phyloP scores from a whole-genome alignment of 2,797 vertebrate species.

The Danio kyathit region DNA sequence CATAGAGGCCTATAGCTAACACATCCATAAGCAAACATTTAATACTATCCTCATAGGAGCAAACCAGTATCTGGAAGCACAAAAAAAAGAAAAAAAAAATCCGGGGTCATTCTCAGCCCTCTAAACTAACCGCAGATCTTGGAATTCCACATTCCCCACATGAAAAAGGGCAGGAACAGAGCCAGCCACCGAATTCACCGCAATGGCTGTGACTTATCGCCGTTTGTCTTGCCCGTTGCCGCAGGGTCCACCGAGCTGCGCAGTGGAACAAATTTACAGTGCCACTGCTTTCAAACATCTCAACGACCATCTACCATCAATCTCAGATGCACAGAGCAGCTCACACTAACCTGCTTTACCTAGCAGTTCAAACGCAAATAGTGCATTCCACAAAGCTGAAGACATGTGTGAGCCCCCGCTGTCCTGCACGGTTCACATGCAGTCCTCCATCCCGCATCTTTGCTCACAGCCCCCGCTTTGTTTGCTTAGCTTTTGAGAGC shows the following conservation, averaged over 20 bases:
- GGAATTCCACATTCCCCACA: slow-evolving; percentile 67
- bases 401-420: slow-evolving; percentile 65
- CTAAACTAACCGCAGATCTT: slow-evolving; percentile 67
- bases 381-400: slow-evolving; percentile 63
- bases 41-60: slow-evolving; percentile 53
- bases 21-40: slow-evolving; percentile 51
- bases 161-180: slow-evolving; percentile 66
- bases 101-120: slow-evolving; percentile 59
- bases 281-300: slow-evolving; percentile 57
- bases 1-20: slow-evolving; percentile 45
- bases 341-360: not conserved
- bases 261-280: slow-evolving; percentile 66
- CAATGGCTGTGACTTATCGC: slow-evolving; percentile 72
- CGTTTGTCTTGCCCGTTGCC: slow-evolving; percentile 67
- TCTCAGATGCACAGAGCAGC: slow-evolving; percentile 19
- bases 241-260: slow-evolving; percentile 59
- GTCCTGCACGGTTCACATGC: slow-evolving; percentile 68
- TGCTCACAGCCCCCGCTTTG: slow-evolving; percentile 62
- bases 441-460: slow-evolving; percentile 61
- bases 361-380: slow-evolving; percentile 14
- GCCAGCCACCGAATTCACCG: slow-evolving; percentile 67
- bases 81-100: slow-evolving; percentile 34
- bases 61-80: slow-evolving; percentile 56
- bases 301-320: slow-evolving; percentile 49
- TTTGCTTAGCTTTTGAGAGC: slow-evolving; percentile 71